Base-by-base conservation (phyloP, 2,797 vertebrate species). In the Adrianichthys oophorus region DNA sequence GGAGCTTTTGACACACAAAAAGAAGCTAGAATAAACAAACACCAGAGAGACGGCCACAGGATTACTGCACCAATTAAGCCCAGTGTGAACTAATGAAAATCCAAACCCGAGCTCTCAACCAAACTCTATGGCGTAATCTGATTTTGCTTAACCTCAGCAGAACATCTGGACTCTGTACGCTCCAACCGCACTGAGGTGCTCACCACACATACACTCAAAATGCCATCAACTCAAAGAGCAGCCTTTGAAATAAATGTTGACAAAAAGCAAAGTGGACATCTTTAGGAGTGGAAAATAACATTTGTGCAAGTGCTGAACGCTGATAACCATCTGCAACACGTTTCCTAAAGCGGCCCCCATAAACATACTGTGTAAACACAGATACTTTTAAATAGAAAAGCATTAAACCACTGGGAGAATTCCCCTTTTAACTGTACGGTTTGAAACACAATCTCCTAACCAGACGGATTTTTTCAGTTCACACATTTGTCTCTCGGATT, bases 231-330 rank as follows among this genome's bases (percentile, higher is more conserved):
- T 85, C 83, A 59, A 74, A 84, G 70, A 63, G 65, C 56, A 23
- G 55, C 42, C 68, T 72, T 80, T 84, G 15, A 62, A 50, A 79
- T 86, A 84, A 82, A 90, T 74, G 74, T 74, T 80, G 80, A 82
- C 13, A 83, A 79, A 78, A 82, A 88, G 80, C 78, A 85, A 83
- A 86, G 80, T 26, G 60, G 69, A 52, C 69, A 76, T 70, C 78
- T 91, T 80, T 88, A 81, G 80, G 63, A 68, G 68, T 58, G 71
- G 79, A 83, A 87, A 87, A 89, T 88, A 87, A 87, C 87, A 88
- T 92, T 91, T 91, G 87, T 87, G 75, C 18, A 57, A 83, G 68
- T 32, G 58, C 48, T 52, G 53, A 70, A 63, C 52, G 74, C 75
- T 74, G 75, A 80, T 86, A 37, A 79, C 69, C 68, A 76, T 85